Evolutionary conservation across 2,888 invertebrate species (phyloP).

Genomic region (Apotomis capreana): DNA sequence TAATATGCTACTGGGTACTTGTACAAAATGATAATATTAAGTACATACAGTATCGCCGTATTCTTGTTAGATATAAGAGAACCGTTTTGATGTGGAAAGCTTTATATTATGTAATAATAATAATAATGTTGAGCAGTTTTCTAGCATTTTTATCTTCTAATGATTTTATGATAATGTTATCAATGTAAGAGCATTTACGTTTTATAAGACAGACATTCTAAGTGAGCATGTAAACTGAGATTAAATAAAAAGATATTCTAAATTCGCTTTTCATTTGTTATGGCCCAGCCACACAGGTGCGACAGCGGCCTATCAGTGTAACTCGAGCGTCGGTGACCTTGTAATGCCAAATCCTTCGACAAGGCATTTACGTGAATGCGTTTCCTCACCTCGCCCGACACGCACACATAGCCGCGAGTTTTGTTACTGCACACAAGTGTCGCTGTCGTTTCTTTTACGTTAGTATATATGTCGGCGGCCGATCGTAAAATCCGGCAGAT

Average conservation of each 20-base stretch:
- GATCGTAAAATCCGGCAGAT: no score
- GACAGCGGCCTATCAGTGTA: no score
- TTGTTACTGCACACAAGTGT: no score
- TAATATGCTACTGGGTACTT: no score
- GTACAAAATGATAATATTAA: no score
- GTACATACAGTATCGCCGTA: background rate
- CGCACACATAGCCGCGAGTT: no score
- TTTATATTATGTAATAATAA: conserved; percentile 9
- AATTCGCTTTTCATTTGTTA: background rate
- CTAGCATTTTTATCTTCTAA: conserved; percentile 13
- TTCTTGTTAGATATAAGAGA: background rate
- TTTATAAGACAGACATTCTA: conserved; percentile 23
- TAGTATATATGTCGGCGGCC: no score
- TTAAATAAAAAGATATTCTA: conserved; percentile 7
- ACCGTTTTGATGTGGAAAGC: background rate
- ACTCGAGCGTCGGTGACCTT: no score
- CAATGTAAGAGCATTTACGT: conserved; percentile 8
- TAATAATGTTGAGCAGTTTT: background rate
- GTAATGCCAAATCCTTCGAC: no score
- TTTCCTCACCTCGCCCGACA: no score
- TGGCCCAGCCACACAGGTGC: background rate
- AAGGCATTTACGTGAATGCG: no score
- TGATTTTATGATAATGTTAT: conserved; percentile 19
- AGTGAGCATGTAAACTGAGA: background rate
- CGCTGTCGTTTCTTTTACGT: no score